phyloP scores from a whole-genome alignment of 1,140 invertebrate genomes.

The Lasaia peninsularis region DNA sequence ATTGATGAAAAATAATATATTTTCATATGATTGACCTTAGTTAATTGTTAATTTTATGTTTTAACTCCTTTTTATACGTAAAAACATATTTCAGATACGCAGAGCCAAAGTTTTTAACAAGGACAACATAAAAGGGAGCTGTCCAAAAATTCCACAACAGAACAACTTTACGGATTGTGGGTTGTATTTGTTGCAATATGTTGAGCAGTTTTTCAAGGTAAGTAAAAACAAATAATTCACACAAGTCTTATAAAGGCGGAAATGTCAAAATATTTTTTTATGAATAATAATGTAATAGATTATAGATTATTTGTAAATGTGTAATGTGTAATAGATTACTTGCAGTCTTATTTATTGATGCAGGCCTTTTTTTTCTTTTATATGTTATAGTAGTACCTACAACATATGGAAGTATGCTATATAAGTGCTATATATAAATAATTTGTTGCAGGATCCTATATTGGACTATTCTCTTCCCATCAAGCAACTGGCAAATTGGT shows the following conservation, averaged over 20 bases:
- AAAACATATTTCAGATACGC: slow-evolving; percentile 54
- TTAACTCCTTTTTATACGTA: not conserved
- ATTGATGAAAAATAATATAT: not conserved
- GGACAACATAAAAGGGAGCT: slow-evolving; percentile 88
- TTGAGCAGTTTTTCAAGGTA: slow-evolving; percentile 95
- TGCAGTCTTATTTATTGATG: too few relatives aligned
- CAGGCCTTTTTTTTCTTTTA: too few relatives aligned
- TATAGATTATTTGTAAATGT: too few relatives aligned
- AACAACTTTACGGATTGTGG: slow-evolving; percentile 98
- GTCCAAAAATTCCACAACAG: slow-evolving; percentile 95
- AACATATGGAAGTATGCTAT: too few relatives aligned
- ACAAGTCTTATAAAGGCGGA: too few relatives aligned
- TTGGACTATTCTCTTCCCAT: slow-evolving; percentile 86
- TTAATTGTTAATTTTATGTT: not conserved
- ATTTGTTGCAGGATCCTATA: slow-evolving; percentile 82
- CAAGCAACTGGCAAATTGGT: slow-evolving; percentile 86
- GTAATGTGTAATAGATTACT: too few relatives aligned
- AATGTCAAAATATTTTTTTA: too few relatives aligned
- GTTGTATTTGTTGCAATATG: slow-evolving; percentile 96
- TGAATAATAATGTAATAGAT: too few relatives aligned
- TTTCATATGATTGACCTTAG: not conserved
- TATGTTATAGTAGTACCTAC: too few relatives aligned
- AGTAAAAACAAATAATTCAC: slow-evolving; percentile 27
- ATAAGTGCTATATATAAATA: too few relatives aligned
- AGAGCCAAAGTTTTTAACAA: slow-evolving; percentile 84